Conservation (phyloP, 2,797 vertebrate genomes). For the Enteromius paludinosus region DNA sequence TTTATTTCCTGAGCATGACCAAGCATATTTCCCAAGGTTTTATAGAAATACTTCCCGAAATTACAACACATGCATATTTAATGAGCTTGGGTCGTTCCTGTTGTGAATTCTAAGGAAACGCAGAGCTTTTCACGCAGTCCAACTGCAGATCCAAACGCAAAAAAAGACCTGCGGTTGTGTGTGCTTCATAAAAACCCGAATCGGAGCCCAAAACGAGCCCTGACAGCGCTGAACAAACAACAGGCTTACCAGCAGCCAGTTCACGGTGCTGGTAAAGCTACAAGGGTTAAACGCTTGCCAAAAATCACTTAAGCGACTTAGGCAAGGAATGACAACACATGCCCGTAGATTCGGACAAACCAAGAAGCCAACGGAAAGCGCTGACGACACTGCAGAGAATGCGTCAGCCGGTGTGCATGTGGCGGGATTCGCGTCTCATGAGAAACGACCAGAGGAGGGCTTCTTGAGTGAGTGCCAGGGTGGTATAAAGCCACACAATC, state of each 20-base stretch:
- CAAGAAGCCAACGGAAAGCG: neutral
- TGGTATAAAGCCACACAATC: slow-evolving; percentile 69
- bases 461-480: slow-evolving; percentile 46
- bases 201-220: neutral
- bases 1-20: neutral
- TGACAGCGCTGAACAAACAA: slow-evolving; percentile 4
- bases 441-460: slow-evolving; percentile 4
- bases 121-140: neutral
- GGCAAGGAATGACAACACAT: neutral
- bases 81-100: neutral
- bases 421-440: neutral
- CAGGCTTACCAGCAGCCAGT: slow-evolving; percentile 3
- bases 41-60: slow-evolving; percentile 9
- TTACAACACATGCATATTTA: neutral
- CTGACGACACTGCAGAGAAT: neutral
- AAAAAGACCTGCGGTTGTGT: neutral
- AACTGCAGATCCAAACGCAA: slow-evolving; percentile 6
- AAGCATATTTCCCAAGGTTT: neutral
- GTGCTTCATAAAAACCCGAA: neutral
- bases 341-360: neutral
- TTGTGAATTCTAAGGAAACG: neutral
- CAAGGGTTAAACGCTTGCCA: slow-evolving; percentile 16
- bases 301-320: slow-evolving; percentile 29
- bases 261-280: neutral
- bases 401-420: neutral